Conservation (phyloP, 2,113 vertebrate genomes). For the Lamprotornis superbus region DNA sequence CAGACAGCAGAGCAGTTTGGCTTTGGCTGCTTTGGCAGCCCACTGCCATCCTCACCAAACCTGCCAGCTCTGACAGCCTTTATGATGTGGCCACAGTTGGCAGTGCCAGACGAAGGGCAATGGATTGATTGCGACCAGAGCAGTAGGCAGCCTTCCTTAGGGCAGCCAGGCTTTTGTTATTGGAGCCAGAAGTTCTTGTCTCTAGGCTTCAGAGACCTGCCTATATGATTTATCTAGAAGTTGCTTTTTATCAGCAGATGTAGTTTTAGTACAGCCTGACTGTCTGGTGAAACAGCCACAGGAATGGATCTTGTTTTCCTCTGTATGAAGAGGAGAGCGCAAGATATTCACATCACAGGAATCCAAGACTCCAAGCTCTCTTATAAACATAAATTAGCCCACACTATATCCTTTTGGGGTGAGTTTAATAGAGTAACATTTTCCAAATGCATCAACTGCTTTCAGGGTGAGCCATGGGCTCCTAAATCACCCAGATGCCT, state of each 20-base stretch:
- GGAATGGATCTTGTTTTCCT: constrained; percentile 45
- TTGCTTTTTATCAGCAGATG: constrained; percentile 49
- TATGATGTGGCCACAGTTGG: neutral
- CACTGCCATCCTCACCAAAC: neutral
- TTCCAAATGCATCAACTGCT: constrained; percentile 41
- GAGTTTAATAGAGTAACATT: constrained; percentile 26
- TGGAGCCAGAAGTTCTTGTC: constrained; percentile 20
- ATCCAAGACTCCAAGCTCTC: constrained; percentile 9
- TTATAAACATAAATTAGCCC: constrained; percentile 40
- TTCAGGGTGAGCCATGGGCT: constrained; percentile 7
- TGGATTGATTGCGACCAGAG: neutral
- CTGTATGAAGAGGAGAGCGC: neutral
- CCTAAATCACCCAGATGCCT: constrained; percentile 51
- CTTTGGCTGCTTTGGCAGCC: neutral
- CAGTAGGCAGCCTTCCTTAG: neutral
- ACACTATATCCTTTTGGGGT: neutral
- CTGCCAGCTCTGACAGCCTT: neutral
- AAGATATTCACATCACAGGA: constrained; percentile 17
- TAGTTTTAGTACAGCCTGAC: constrained; percentile 28
- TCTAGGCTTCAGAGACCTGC: constrained; percentile 29
- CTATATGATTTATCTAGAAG: constrained; percentile 40
- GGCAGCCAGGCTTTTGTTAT: neutral
- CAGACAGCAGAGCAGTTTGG: neutral
- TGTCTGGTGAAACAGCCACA: constrained; percentile 48
- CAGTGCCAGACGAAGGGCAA: neutral